Evolutionary conservation across 2,113 vertebrate species (phyloP).

Genomic region (Fulmarus glacialis): DNA sequence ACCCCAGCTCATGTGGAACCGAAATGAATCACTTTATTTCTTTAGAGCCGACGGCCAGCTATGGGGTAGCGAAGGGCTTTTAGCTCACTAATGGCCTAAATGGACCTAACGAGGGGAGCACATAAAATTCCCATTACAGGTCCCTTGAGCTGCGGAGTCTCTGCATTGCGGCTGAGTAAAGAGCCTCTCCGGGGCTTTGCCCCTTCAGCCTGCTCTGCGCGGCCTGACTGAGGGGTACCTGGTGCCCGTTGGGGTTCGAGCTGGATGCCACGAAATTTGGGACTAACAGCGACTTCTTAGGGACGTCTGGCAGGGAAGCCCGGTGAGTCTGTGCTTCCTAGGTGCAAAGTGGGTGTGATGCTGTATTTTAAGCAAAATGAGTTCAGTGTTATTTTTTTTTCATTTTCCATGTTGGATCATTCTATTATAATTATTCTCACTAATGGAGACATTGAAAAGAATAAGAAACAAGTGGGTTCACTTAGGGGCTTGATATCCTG

Average conservation of each 20-base stretch:
- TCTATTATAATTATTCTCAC: neutral
- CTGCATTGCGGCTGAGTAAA: accelerated
- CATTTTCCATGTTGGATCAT: neutral
- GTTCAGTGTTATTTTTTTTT: accelerated
- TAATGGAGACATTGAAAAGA: neutral
- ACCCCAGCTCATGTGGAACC: accelerated
- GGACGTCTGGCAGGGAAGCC: neutral
- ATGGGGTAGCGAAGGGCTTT: neutral
- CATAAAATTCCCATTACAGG: accelerated
- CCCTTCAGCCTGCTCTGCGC: accelerated
- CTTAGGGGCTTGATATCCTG: accelerated
- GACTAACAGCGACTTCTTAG: neutral
- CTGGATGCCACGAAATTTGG: neutral
- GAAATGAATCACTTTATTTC: neutral
- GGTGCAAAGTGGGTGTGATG: accelerated
- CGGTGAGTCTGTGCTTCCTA: accelerated
- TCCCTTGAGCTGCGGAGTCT: accelerated
- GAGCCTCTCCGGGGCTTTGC: accelerated
- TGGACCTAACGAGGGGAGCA: accelerated
- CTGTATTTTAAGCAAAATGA: neutral
- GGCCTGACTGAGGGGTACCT: accelerated
- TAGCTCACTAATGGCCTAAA: neutral
- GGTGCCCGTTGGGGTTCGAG: accelerated
- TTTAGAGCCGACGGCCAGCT: neutral
- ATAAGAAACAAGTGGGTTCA: neutral